Conservation (phyloP, 2,113 vertebrate species). For the Vidua chalybeata region DNA sequence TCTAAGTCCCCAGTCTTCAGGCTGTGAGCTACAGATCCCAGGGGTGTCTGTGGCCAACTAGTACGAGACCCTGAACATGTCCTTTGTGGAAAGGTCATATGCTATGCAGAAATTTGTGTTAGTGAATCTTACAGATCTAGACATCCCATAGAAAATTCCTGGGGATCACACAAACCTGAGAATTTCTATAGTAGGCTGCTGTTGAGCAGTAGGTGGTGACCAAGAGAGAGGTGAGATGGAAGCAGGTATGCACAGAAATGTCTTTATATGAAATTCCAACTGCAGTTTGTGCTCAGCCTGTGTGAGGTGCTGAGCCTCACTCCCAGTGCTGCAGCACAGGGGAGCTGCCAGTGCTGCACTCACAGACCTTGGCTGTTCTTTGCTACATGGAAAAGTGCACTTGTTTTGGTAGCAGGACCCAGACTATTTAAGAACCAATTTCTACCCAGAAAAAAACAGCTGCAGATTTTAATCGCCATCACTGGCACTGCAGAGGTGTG, state of each 20-base stretch:
- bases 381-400: neutral
- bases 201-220: neutral
- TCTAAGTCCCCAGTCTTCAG: neutral
- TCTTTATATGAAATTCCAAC: rapidly evolving
- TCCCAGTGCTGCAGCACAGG: rapidly evolving
- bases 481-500: neutral
- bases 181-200: neutral
- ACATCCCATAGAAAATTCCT: neutral
- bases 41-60: neutral
- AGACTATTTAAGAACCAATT: neutral
- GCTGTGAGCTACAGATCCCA: neutral
- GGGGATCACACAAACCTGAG: neutral
- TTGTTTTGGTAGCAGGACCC: neutral
- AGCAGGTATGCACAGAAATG: neutral
- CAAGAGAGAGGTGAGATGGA: neutral
- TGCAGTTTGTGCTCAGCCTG: neutral
- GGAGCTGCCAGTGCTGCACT: neutral
- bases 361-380: neutral
- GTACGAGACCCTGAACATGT: neutral
- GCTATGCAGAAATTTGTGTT: neutral
- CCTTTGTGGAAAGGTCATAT: neutral
- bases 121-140: neutral
- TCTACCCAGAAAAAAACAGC: neutral
- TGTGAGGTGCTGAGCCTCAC: neutral
- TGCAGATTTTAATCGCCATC: neutral